Conservation (phyloP, 2,113 vertebrate genomes). For the Zosterops hypoxanthus region DNA sequence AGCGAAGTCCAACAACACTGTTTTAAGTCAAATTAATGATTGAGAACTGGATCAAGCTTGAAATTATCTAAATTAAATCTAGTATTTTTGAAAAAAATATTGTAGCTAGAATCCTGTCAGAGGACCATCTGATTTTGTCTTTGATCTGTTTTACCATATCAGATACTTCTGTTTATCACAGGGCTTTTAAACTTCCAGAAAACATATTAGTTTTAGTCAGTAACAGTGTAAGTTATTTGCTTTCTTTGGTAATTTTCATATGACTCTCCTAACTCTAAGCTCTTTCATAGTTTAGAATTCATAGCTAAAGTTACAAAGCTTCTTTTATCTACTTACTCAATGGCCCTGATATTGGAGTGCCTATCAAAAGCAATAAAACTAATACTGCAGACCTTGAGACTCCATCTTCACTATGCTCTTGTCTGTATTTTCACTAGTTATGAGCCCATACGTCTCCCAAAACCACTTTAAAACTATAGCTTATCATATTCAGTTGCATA, state of each 20-base stretch:
- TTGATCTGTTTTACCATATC: background rate
- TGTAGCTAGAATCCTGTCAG: background rate
- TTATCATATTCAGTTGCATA: background rate
- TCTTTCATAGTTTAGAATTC: background rate
- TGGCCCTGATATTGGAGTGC: background rate
- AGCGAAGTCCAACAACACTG: background rate
- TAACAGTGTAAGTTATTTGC: background rate
- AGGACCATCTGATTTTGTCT: background rate
- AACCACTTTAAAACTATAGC: background rate
- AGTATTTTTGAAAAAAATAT: background rate
- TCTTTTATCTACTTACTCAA: background rate
- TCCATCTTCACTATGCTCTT: background rate
- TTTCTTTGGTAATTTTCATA: conserved; percentile 7
- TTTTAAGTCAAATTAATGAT: background rate
- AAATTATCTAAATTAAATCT: background rate
- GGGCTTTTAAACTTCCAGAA: background rate
- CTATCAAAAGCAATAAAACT: background rate
- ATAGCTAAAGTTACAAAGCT: background rate
- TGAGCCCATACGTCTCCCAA: background rate
- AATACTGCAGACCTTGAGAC: background rate
- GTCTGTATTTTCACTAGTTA: background rate
- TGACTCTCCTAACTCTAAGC: background rate
- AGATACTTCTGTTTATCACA: background rate
- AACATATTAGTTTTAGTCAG: background rate
- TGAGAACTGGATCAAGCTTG: background rate